Base-by-base conservation (phyloP, 2,888 invertebrate species). In the Anthoptus insignis region DNA sequence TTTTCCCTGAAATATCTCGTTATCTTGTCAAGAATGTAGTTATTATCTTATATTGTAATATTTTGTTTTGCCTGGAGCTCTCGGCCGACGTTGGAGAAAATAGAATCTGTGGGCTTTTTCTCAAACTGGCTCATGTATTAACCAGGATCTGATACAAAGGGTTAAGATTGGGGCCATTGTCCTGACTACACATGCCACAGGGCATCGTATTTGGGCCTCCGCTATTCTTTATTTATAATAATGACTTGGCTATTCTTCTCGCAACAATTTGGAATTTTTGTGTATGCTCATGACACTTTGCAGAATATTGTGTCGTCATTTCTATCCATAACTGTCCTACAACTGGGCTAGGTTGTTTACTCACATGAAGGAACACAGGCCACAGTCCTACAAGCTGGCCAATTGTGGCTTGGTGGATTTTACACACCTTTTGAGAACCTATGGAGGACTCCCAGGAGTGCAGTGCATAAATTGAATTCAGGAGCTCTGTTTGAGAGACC, bases 81-180 rank as follows among this genome's bases (percentile, higher is more conserved):
- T 34, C 1, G 0, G 0, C 11, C 11, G 34, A 13, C 13, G 34
- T 34, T 34, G 34, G 13, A 34, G 34, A 14, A 37, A 37, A 37
- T 37, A 9, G 37, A 1, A 37, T 37, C 37, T 37, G 4, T 37
- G 2, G 14, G 37, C 37, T 37, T 37, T 8, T 0, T 42, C 19
- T 19, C 42, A 42, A 11, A 42, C 1, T 42, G 34, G 34, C 13
- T 34, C 34, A 34, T 34, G 9, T 11, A 11, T 3, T 19, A 21
- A 19, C 11, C 19, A 42, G 11, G 19, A 42, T 42, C 11, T 8
- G 19, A 42, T 42, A 42, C 42, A 42, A 42, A 42, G 42, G 42
- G 42, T 42, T 42, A 42, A 42, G 42, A 19, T 42, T 42, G 42
- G 19, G 19, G 42, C 42, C 19, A 42, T 42, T 42, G 42, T 42